Evolutionary conservation across 2,113 vertebrate genomes (phyloP), one percentile per base, ranked within the genome.

Genomic region (Menura novaehollandiae): DNA sequence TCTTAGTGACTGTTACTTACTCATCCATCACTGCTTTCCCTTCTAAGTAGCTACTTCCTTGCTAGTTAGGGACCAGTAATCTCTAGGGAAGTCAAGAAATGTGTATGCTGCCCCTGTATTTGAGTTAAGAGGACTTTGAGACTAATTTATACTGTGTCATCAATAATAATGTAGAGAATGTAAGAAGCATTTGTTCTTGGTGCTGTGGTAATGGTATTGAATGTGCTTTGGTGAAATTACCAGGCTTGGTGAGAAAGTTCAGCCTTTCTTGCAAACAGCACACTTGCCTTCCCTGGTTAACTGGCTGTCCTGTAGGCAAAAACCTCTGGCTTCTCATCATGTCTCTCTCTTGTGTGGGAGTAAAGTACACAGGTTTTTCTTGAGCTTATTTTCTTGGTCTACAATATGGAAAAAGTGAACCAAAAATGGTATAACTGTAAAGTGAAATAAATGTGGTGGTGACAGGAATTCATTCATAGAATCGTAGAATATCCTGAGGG

Each of bases 261-360:
- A 39, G 44, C 22, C 37, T 88, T 60, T 76, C 72, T 63, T 39
- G 51, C 27, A 69, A 43, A 63, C 51, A 79, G 35, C 72, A 32
- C 19, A 52, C 30, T 26, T 33, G 22, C 35, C 30, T 85, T 78
- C 73, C 47, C 35, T 66, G 22, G 20, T 11, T 63, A 64, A 39
- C 33, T 52, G 85, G 28, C 28, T 10, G 1, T 73, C 51, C n/a
- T 6, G 0, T 41, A 64, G 59, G 28, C 39, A 66, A 58, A 43
- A 76, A 72, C 5, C 17, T 64, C n/a, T 18, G 4, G 3, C 41
- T 80, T 78, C 64, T 55, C 39, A 6, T 41, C 0, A 0, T 28
- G 15, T 75, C 17, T 78, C 14, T 89, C 35, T 78, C 27, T 41
- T 47, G 7, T 30, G 23, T 56, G 17, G 24, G 46, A 82, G 35